Percentiles rank a stretch among this genome's conserved stretches.
phyloP scores from a whole-genome alignment of 2,888 invertebrate species.

The Rugalucina vietnamica region DNA sequence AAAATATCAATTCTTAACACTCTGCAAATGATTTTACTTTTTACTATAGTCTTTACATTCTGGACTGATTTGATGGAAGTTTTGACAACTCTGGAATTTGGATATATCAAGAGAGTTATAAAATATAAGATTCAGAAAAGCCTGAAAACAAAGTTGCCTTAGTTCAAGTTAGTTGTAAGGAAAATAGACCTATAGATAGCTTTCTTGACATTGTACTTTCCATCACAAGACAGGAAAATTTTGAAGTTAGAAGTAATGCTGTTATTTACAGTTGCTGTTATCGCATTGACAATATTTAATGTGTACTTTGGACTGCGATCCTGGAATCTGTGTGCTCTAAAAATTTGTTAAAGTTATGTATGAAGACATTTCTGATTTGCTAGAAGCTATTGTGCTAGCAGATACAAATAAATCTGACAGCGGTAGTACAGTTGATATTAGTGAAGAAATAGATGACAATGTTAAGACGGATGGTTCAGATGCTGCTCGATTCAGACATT shows the following conservation, averaged over 20 bases:
- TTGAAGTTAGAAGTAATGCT: conserved; percentile 26
- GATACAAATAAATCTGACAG: too few relatives aligned
- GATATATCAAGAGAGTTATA: neutral
- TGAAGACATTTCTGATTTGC: too few relatives aligned
- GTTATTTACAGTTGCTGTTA: neutral
- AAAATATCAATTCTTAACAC: too few relatives aligned
- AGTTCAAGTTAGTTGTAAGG: too few relatives aligned
- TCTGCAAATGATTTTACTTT: neutral
- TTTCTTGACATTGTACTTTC: neutral
- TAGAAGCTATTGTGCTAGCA: too few relatives aligned
- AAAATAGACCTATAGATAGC: too few relatives aligned
- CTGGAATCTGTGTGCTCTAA: neutral
- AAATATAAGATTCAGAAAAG: neutral
- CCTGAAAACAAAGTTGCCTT: too few relatives aligned
- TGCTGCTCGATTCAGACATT: neutral
- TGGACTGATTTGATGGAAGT: neutral
- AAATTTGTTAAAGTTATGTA: neutral
- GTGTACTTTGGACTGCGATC: conserved; percentile 14
- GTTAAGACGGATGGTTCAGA: neutral
- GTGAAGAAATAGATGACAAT: neutral
- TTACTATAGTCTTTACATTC: neutral
- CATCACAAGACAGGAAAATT: conserved; percentile 13
- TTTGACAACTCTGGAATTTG: neutral
- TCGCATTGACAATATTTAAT: neutral
- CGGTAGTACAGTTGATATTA: too few relatives aligned